These are phyloP conservation scores for Brenthis hecate DNA, from an alignment of 2,888 invertebrate genomes.

Conservation along the genomic window DNA sequence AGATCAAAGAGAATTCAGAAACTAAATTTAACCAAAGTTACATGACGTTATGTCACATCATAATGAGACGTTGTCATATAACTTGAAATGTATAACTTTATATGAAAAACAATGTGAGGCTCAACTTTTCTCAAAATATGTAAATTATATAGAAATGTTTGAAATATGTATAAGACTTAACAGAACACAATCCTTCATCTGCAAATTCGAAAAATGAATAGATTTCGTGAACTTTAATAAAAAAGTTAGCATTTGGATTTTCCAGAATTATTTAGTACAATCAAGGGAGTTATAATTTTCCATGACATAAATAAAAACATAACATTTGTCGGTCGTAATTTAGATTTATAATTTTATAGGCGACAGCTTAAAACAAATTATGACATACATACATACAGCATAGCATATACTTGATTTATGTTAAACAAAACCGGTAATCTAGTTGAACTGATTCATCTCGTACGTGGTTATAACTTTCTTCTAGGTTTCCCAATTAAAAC, in stretches of 20 bases:
- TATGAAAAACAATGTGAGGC: background rate
- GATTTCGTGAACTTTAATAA: background rate
- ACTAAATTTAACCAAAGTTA: background rate
- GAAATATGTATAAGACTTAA: background rate
- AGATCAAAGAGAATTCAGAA: too few relatives aligned
- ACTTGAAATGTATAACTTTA: background rate
- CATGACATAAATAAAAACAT: slow-evolving; percentile 11
- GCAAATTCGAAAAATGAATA: slow-evolving; percentile 6
- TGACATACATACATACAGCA: background rate
- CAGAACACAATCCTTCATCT: background rate
- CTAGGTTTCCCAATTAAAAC: too few relatives aligned
- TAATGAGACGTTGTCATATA: background rate
- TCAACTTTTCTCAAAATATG: slow-evolving; percentile 3
- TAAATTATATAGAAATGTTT: slow-evolving; percentile 2
- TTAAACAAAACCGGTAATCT: too few relatives aligned
- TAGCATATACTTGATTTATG: background rate
- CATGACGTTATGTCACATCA: background rate
- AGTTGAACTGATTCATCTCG: too few relatives aligned
- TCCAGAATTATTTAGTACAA: slow-evolving; percentile 5
- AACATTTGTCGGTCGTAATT: background rate
- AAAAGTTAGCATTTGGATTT: slow-evolving; percentile 3
- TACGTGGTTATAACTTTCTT: too few relatives aligned
- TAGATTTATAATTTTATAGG: background rate
- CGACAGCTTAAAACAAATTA: background rate
- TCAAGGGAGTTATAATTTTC: slow-evolving; percentile 10